phyloP scores from a whole-genome alignment of 2,113 vertebrate genomes.

The Campylomormyrus tamandua region DNA sequence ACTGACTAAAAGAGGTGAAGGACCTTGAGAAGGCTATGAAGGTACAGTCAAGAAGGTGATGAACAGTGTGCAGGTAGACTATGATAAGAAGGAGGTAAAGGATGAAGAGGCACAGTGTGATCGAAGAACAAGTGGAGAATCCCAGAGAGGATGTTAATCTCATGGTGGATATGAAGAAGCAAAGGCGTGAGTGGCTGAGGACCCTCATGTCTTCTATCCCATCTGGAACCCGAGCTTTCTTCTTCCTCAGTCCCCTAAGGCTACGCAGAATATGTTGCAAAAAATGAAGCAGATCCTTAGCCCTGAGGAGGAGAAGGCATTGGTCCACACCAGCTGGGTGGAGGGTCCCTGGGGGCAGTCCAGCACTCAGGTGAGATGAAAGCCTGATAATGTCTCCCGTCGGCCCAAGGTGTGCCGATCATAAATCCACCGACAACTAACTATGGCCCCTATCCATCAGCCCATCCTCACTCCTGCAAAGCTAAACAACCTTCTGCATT shows the following conservation, averaged over 20 bases:
- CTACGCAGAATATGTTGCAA: background rate
- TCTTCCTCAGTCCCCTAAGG: background rate
- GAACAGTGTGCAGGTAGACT: slow-evolving; percentile 38
- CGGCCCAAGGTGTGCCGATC: slow-evolving; percentile 43
- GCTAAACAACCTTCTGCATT: background rate
- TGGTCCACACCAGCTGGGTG: slow-evolving; percentile 60
- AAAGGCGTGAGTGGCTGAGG: background rate
- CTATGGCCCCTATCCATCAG: slow-evolving; percentile 39
- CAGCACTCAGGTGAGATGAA: slow-evolving; percentile 67
- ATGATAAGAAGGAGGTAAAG: background rate
- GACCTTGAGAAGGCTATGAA: background rate
- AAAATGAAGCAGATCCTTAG: slow-evolving; percentile 39
- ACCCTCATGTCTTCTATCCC: background rate
- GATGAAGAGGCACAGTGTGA: background rate
- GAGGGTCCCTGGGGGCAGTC: slow-evolving; percentile 61
- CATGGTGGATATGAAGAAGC: background rate
- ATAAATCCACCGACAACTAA: slow-evolving; percentile 53
- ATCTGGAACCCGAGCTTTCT: background rate
- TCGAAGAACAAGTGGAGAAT: background rate
- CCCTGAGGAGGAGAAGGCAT: slow-evolving; percentile 40
- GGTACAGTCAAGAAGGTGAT: background rate
- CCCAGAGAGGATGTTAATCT: background rate
- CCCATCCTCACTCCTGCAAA: slow-evolving; percentile 7
- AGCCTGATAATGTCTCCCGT: slow-evolving; percentile 54
- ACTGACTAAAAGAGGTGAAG: background rate